phyloP scores from a whole-genome alignment of 2,113 vertebrate species.

The Ceyx melanurus region DNA sequence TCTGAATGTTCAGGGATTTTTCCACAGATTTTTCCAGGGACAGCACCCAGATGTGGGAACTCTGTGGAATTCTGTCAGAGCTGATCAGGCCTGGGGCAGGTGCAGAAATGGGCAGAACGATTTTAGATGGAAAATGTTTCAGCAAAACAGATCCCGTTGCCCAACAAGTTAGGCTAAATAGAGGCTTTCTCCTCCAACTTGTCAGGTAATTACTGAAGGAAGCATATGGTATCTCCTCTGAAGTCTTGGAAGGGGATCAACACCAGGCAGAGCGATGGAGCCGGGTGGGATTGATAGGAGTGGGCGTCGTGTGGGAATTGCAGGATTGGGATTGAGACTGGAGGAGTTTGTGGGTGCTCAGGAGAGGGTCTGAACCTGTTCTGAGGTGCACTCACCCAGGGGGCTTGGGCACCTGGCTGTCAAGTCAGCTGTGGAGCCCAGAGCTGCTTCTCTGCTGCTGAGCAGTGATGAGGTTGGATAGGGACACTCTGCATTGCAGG shows the following conservation, averaged over 20 bases:
- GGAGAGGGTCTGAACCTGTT: not conserved
- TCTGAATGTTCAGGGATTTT: not conserved
- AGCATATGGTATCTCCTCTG: conserved; percentile 17
- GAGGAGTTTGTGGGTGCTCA: not conserved
- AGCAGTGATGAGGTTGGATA: not conserved
- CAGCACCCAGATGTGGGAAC: rapidly evolving
- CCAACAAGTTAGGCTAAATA: not conserved
- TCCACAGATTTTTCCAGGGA: rapidly evolving
- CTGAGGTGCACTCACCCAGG: rapidly evolving
- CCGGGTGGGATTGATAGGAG: not conserved
- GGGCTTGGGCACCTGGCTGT: not conserved
- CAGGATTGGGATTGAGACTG: not conserved
- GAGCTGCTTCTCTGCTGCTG: not conserved
- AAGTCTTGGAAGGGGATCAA: conserved; percentile 27
- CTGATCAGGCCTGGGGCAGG: not conserved
- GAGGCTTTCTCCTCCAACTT: not conserved
- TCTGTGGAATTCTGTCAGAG: not conserved
- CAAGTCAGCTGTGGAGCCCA: rapidly evolving
- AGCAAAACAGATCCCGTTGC: not conserved
- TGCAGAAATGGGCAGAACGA: not conserved
- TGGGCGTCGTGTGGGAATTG: not conserved
- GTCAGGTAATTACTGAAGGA: conserved; percentile 25
- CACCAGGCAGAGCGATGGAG: not conserved
- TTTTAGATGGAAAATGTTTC: not conserved
- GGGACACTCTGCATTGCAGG: not conserved